These are phyloP conservation scores for Drosophila meridionalis DNA, from an alignment of 2,888 invertebrate species.

Conservation along the genomic window DNA sequence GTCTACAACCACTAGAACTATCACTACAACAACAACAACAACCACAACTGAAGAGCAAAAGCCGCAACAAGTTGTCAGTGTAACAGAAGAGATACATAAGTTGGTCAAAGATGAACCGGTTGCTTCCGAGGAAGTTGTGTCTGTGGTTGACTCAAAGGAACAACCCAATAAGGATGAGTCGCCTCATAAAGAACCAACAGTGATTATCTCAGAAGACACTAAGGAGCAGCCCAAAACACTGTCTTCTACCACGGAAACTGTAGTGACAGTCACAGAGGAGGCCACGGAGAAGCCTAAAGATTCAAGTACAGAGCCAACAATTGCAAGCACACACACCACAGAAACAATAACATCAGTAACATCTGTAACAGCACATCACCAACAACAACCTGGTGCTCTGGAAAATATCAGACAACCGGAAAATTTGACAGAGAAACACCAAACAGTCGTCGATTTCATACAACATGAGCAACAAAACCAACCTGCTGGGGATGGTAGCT, in stretches of 20 bases:
- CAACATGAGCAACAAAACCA: conserved; percentile 55
- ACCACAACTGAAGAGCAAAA: conserved; percentile 31
- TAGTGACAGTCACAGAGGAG: conserved; percentile 10
- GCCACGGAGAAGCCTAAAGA: conserved; percentile 10
- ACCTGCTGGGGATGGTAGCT: conserved; percentile 18
- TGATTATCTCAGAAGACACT: conserved; percentile 16
- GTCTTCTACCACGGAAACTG: neutral
- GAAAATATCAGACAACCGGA: conserved; percentile 33
- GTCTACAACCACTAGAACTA: conserved; percentile 50
- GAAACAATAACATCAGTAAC: conserved; percentile 44
- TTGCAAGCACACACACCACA: conserved; percentile 18
- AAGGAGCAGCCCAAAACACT: conserved; percentile 14
- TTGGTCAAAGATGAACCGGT: conserved; percentile 3
- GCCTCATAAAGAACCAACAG: neutral
- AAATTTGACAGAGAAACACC: conserved; percentile 40
- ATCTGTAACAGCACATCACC: conserved; percentile 26
- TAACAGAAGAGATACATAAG: conserved; percentile 26
- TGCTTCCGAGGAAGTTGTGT: neutral
- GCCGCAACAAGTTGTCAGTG: conserved; percentile 33
- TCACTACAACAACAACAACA: conserved; percentile 58
- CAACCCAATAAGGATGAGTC: neutral
- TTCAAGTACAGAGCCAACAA: conserved; percentile 16
- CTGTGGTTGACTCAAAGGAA: conserved; percentile 22
- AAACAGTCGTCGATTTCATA: conserved; percentile 71
- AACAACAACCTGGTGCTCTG: conserved; percentile 35